phyloP scores from a whole-genome alignment of 2,888 invertebrate species.

The Watsonalla binaria region DNA sequence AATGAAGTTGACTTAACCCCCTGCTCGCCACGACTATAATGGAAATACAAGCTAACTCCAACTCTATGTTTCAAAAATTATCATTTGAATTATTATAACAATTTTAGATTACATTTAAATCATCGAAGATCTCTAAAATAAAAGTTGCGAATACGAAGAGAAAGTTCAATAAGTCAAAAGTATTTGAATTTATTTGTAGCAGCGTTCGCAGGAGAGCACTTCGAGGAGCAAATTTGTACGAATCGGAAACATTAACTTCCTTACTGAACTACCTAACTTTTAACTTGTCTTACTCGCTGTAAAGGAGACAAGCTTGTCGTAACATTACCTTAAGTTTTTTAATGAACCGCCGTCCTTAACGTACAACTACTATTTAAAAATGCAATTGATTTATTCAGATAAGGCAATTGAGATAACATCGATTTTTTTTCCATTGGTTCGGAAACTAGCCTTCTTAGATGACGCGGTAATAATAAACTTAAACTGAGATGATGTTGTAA shows the following conservation, averaged over 20 bases:
- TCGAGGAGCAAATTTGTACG: conserved; percentile 9
- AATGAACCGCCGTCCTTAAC: background rate
- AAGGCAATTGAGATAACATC: no score
- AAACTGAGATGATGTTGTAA: background rate
- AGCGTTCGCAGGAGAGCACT: conserved; percentile 11
- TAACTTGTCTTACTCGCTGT: conserved; percentile 6
- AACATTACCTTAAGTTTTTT: conserved; percentile 3
- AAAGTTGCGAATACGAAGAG: conserved; percentile 12
- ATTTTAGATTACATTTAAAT: no score
- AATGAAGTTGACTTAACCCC: conserved; percentile 41
- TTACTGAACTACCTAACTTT: conserved; percentile 19
- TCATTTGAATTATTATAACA: background rate
- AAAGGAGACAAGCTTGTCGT: conserved; percentile 7
- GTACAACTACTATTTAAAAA: no score
- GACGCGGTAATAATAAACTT: background rate
- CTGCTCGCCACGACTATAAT: conserved; percentile 25
- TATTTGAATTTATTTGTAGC: conserved; percentile 25
- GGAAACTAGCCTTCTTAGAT: no score
- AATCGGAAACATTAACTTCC: conserved; percentile 20
- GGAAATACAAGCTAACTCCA: conserved; percentile 17
- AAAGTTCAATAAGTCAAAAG: conserved; percentile 18
- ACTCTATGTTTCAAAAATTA: conserved; percentile 1
- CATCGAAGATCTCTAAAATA: background rate
- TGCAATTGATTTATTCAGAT: no score
- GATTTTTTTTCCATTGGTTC: no score